Percentiles rank a stretch among this genome's conserved stretches.
phyloP scores from a whole-genome alignment of 2,797 vertebrate species.

The Acanthiza pusilla region DNA sequence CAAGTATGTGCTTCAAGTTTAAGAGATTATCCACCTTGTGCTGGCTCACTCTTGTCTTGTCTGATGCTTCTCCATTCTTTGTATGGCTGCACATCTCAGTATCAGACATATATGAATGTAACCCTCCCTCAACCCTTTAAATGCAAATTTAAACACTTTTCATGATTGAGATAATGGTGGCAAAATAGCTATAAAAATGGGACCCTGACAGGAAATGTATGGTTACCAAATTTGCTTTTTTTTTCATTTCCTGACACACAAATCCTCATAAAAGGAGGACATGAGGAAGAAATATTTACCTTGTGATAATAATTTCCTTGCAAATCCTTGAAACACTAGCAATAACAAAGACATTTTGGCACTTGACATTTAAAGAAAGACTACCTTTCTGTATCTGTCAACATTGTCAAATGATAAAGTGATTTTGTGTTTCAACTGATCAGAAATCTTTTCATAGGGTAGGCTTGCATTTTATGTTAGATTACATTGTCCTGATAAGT shows the following conservation, averaged over 20 bases:
- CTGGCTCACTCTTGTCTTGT: not conserved
- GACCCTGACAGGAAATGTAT: not conserved
- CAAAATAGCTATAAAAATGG: not conserved
- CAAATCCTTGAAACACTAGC: not conserved
- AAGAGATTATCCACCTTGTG: not conserved
- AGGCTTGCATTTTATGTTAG: not conserved
- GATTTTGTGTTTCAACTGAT: not conserved
- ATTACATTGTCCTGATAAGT: not conserved
- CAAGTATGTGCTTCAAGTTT: not conserved
- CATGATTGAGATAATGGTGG: not conserved
- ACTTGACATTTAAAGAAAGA: not conserved
- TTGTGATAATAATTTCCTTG: not conserved
- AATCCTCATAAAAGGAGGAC: not conserved
- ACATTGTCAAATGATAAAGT: not conserved
- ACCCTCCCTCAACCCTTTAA: not conserved
- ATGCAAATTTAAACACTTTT: not conserved
- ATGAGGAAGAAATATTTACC: not conserved
- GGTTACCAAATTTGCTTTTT: not conserved
- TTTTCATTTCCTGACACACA: not conserved
- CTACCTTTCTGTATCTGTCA: not conserved
- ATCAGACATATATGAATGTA: not conserved
- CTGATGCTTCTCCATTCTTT: not conserved
- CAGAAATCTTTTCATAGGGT: not conserved
- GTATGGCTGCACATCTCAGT: not conserved
- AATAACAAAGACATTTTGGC: not conserved